A percentile compares a stretch with the other conserved stretches of the same genome.
These are phyloP conservation scores for Netelia virgata DNA, from an alignment of 2,888 invertebrate species.

Conservation along the genomic window DNA sequence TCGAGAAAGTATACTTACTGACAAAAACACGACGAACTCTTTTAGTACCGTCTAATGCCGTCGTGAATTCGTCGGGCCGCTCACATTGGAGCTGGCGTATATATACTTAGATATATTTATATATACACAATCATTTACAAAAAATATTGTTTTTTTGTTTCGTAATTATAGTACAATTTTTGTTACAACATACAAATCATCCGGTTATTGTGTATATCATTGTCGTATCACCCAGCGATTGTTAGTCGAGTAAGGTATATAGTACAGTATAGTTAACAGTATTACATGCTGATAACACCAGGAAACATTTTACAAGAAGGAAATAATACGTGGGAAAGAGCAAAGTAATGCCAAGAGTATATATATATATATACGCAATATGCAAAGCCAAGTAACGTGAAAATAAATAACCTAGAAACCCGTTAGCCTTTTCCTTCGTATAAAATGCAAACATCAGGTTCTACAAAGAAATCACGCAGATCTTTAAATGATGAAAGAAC, in stretches of 20 bases:
- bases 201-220: constrained; percentile 68
- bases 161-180: constrained; percentile 7
- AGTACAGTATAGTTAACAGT: constrained; percentile 21
- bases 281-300: constrained; percentile 54
- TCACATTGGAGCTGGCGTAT: background rate
- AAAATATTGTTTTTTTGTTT: constrained; percentile 56
- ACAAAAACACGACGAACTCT: constrained; percentile 39
- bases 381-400: constrained; percentile 7
- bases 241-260: constrained; percentile 4
- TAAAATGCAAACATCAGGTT: constrained; percentile 62
- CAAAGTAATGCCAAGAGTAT: constrained; percentile 13
- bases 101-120: background rate
- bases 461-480: constrained; percentile 46
- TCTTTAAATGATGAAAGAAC: constrained; percentile 43
- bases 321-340: constrained; percentile 5
- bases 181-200: constrained; percentile 36
- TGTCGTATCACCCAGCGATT: constrained; percentile 55
- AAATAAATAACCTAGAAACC: background rate
- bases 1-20: constrained; percentile 42
- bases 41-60: background rate
- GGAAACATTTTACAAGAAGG: constrained; percentile 60
- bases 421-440: constrained; percentile 60
- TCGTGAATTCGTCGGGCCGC: constrained; percentile 11
- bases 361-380: background rate
- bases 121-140: constrained; percentile 68